Evolutionary conservation across 2,113 vertebrate genomes (phyloP).

Genomic region (Stomatorhinus ivindoensis): DNA sequence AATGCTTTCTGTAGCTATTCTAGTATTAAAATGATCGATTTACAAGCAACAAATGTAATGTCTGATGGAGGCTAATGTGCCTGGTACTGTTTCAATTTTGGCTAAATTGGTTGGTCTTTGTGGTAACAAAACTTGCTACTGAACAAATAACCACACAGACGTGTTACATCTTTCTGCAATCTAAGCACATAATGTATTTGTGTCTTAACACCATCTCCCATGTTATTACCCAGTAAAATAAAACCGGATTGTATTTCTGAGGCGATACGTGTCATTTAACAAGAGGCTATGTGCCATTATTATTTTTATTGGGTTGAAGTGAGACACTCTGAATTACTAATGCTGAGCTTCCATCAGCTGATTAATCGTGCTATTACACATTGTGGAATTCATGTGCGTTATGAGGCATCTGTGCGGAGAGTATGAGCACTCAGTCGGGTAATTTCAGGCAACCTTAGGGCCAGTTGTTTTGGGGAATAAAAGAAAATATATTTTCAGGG

Average conservation of each 20-base stretch:
- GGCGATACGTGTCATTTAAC: constrained; percentile 1
- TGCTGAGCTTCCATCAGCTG: constrained; percentile 23
- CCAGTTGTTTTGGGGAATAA: constrained; percentile 24
- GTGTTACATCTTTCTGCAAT: neutral
- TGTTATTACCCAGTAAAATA: neutral
- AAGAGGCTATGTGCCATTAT: constrained; percentile 9
- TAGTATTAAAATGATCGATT: neutral
- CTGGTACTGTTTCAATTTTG: neutral
- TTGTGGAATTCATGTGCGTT: neutral
- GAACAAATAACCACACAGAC: neutral
- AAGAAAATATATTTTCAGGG: constrained; percentile 5
- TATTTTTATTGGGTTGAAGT: constrained; percentile 20
- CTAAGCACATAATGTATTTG: neutral
- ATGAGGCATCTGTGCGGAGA: constrained; percentile 27
- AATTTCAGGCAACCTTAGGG: constrained; percentile 36
- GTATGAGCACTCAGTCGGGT: constrained; percentile 39
- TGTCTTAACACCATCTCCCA: neutral
- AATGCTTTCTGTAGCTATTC: neutral
- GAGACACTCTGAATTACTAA: neutral
- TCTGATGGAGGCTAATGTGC: neutral
- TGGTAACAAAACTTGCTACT: neutral
- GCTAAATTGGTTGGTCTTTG: neutral
- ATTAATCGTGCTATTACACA: constrained; percentile 30
- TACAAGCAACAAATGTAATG: neutral
- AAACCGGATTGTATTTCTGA: constrained; percentile 7